phyloP scores from a whole-genome alignment of 2,113 vertebrate species.

The Pipa parva region DNA sequence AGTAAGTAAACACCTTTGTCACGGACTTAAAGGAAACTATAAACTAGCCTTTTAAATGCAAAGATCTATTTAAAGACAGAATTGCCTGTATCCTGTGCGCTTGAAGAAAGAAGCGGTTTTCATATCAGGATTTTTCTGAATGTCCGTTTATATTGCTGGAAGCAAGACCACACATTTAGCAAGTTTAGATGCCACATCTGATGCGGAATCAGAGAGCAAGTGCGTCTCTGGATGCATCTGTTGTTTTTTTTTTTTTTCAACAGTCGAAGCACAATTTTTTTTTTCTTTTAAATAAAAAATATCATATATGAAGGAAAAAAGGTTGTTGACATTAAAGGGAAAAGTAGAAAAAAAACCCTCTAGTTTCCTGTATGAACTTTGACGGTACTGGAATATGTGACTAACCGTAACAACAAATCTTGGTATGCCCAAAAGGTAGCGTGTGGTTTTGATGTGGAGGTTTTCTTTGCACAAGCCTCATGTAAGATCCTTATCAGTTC shows the following conservation, averaged over 20 bases:
- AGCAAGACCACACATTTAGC: constrained; percentile 48
- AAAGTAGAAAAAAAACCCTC: constrained; percentile 71
- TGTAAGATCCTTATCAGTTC: constrained; percentile 62
- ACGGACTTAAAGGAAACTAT: not conserved
- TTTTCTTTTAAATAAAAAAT: constrained; percentile 43
- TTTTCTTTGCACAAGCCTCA: constrained; percentile 55
- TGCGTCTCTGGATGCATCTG: constrained; percentile 52
- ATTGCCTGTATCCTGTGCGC: constrained; percentile 52
- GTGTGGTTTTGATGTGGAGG: constrained; percentile 76
- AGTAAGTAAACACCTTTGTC: constrained; percentile 28
- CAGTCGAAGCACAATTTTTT: constrained; percentile 25
- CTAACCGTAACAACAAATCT: constrained; percentile 87
- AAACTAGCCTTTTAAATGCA: constrained; percentile 46
- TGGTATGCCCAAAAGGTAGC: constrained; percentile 60
- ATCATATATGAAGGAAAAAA: constrained; percentile 47
- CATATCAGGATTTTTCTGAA: constrained; percentile 43
- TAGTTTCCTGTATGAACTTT: constrained; percentile 88
- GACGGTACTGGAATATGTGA: constrained; percentile 82
- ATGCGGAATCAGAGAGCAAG: constrained; percentile 49
- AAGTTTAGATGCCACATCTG: constrained; percentile 56
- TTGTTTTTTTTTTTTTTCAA: constrained; percentile 33
- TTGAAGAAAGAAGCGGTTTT: constrained; percentile 45
- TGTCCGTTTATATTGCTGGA: constrained; percentile 52
- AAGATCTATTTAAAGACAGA: not conserved
- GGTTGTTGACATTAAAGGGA: constrained; percentile 77